Evolutionary conservation across 2,888 invertebrate genomes (phyloP), one percentile per base, ranked within the genome.

Genomic region (Slavum lentiscoides): DNA sequence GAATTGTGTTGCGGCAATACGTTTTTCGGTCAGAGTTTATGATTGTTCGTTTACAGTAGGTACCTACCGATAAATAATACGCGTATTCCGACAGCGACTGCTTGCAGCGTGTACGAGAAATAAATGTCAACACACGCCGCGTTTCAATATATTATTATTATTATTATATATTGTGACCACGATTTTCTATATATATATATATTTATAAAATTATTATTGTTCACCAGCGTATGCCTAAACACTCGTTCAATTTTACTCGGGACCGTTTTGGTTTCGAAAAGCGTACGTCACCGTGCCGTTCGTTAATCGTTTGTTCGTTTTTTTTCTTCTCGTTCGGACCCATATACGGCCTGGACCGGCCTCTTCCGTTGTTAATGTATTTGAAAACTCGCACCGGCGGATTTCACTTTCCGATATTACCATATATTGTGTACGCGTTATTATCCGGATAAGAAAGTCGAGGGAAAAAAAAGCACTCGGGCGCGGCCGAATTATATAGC

Each of bases 51-150:
- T 11, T 49, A 49, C 13, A 49, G 11, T 55, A 30, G 49, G 59
- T 30, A 53, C 43, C 0, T 69, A 61, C 53, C 55, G 30, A 62
- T 77, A 77, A 77, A 70, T 77, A 77, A 70, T 30, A 30, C 30
- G 30, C 64, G 21, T 53, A 19, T 66, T 77, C 17, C 17, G 13
- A 70, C 55, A 53, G 37, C 49, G 55, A 62, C 55, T 1, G 30
- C 30, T 49, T 39, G 53, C 21, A 39, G 64, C 70, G 62, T 55
- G 64, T 70, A 77, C 39, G 62, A 77, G 62, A 64, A 77, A 70
- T 70, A 64, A 64, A 70, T 77, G 77, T 70, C 70, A 77, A 77
- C 59, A 67, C 21, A 21, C 1, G 43, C n/a, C 37, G 5, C n/a
- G 53, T 11, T 55, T 55, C 37, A 15, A 30, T 7, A 11, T 68